Percentiles rank a stretch among this genome's conserved stretches.
These are phyloP conservation scores for Dasyornis broadbenti DNA, from an alignment of 2,113 vertebrate species.

Conservation along the genomic window DNA sequence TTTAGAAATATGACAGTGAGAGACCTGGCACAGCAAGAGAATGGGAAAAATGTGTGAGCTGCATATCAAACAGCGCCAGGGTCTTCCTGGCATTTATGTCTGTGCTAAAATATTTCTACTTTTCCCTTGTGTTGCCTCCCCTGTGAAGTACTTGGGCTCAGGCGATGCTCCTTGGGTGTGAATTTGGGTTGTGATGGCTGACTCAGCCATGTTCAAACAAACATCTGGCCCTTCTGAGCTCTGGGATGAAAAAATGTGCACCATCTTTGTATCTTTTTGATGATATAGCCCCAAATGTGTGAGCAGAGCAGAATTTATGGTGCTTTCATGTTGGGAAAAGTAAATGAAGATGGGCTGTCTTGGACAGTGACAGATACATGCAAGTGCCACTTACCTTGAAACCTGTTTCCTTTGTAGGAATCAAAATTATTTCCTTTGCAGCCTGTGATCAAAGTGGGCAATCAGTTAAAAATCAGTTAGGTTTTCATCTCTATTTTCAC, in stretches of 20 bases:
- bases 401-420: neutral
- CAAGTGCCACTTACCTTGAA: fast-evolving
- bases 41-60: neutral
- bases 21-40: neutral
- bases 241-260: neutral
- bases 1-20: neutral
- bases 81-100: neutral
- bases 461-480: neutral
- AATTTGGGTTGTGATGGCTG: neutral
- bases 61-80: neutral
- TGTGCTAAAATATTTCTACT: neutral
- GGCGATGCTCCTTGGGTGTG: neutral
- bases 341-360: neutral
- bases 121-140: neutral
- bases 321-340: neutral
- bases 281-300: neutral
- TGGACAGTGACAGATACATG: neutral
- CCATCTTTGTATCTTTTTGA: neutral
- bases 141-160: neutral
- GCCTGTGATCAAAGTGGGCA: neutral
- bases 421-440: neutral
- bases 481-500: neutral
- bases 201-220: neutral
- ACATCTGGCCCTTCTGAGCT: neutral
- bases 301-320: neutral